Evolutionary conservation across 2,888 invertebrate genomes (phyloP).

Genomic region (Ethmia dodecea): DNA sequence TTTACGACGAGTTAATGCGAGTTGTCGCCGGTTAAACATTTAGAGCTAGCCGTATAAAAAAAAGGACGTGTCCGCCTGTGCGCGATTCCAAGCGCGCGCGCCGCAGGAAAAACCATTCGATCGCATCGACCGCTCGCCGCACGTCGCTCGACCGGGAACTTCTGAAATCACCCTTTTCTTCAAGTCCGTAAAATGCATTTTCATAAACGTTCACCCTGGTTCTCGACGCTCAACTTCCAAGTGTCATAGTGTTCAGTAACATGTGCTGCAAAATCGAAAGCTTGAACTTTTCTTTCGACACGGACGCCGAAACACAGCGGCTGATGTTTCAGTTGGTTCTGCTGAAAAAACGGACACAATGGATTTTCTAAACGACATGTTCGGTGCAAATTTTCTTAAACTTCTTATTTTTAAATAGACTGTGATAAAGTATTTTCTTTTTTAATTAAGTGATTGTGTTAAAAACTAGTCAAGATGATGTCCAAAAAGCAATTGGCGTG

Average conservation of each 20-base stretch:
- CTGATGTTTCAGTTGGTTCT: slow-evolving; percentile 31
- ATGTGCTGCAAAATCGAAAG: slow-evolving; percentile 40
- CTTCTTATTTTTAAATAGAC: slow-evolving; percentile 24
- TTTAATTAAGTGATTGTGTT: slow-evolving; percentile 15
- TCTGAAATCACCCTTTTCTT: slow-evolving; percentile 10
- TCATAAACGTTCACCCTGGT: too few relatives aligned
- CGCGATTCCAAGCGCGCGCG: slow-evolving; percentile 54
- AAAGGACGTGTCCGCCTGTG: slow-evolving; percentile 55
- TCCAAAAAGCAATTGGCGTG: slow-evolving; percentile 88
- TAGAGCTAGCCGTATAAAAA: slow-evolving; percentile 65
- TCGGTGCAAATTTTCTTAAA: slow-evolving; percentile 37
- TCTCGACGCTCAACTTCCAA: not conserved
- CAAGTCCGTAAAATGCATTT: slow-evolving; percentile 7
- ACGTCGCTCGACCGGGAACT: slow-evolving; percentile 50
- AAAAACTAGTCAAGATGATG: slow-evolving; percentile 79
- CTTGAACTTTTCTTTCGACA: slow-evolving; percentile 26
- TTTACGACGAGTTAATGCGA: slow-evolving; percentile 68
- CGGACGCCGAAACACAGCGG: slow-evolving; percentile 32
- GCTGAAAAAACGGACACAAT: slow-evolving; percentile 37
- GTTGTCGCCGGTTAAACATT: slow-evolving; percentile 66
- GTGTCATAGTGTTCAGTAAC: slow-evolving; percentile 20
- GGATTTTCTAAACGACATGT: slow-evolving; percentile 36
- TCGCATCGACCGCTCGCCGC: slow-evolving; percentile 54
- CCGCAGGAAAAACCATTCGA: slow-evolving; percentile 57
- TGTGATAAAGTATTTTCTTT: slow-evolving; percentile 27